Base-by-base conservation (phyloP, 2,113 vertebrate species). In the Opisthocomus hoazin region DNA sequence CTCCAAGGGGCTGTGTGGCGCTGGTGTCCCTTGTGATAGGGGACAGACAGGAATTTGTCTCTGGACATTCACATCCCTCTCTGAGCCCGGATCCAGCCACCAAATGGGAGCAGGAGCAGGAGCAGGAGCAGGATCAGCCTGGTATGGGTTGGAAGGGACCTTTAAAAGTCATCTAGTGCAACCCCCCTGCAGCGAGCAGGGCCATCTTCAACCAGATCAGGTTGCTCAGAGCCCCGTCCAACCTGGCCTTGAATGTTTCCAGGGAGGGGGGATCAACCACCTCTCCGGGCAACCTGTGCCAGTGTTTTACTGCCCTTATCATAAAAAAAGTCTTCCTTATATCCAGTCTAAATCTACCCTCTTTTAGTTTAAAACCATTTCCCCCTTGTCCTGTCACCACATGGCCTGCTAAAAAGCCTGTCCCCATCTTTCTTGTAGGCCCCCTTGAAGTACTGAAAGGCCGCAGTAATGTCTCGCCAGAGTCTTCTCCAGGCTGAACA, bases 121-220 rank as follows among this genome's bases (percentile, higher is more conserved):
- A 78, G 11, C 22, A 0, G 2, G 13, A 80, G 13, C 21, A 58
- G 29, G 56, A 78, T n/a, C n/a, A n/a, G n/a, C n/a, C n/a, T 11
- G 20, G 13, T 51, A 84, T 60, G 39, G 6, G 0, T 6, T 5
- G 34, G 51, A 48, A 57, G 15, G 7, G 5, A 61, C 10, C 4
- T 53, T 9, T 36, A 30, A 27, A 27, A 12, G 2, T 0, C 43
- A 23, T 3, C 48, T 6, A 19, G 5, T 41, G 13, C 32, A 11
- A 29, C 2, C 3, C 36, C 36, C 10, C 22, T 27, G 56, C 12
- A 3, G 3, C 3, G 2, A 7, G 5, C 51, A 68, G 64, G n/a
- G 69, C 43, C 64, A 34, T 1, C 54, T 54, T 6, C 48, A 22
- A 13, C 37, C 0, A 0, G 0, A 6, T 2, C 45, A 74, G 21